Base-by-base conservation (phyloP, 1,140 invertebrate species). In the Globodera rostochiensis region DNA sequence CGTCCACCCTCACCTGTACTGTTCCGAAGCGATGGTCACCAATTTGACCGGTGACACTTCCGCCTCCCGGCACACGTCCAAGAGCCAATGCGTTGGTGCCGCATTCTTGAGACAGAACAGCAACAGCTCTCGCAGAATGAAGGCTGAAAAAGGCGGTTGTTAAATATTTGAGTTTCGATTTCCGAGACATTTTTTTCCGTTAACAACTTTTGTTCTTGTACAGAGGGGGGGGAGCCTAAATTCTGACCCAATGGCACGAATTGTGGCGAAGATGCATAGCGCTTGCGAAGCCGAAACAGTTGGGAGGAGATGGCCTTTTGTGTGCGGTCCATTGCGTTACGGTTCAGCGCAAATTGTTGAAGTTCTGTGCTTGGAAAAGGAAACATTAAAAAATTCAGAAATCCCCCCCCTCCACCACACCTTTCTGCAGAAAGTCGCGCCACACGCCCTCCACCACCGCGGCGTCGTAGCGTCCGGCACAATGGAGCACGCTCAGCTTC, bases 401-500 rank as follows among this genome's bases (percentile, higher is more conserved):
- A 3, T 0, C 46, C 25, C 81, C 49, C 79, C 47, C 36, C 36
- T 36, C 36, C 36, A 36, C 15, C 87, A 78, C 83, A 92, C 92
- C 92, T 90, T 91, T 90, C 83, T 92, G 91, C 80, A 93, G 90
- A 50, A 93, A 92, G 78, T 90, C 90, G 69, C 91, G 88, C 92
- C 92, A 93, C 6, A 93, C 87, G 79, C 90, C 89, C 85, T 92
- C 91, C 74, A 93, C 91, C 7, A 92, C 83, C 53, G 90, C 88
- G 66, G 89, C 87, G 82, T 93, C 92, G 84, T 90, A 90, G 79
- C 92, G 88, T 60, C 91, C 91, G 74, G 92, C 92, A 88, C 91
- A 91, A 81, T 92, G 90, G 9, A 93, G 87, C 73, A 93, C 92
- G 57, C 92, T 91, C 50, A 93, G 86, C 83, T 92, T 91, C 81